Evolutionary conservation across 2,888 invertebrate genomes (phyloP).

Genomic region (Calephelis perditalis): DNA sequence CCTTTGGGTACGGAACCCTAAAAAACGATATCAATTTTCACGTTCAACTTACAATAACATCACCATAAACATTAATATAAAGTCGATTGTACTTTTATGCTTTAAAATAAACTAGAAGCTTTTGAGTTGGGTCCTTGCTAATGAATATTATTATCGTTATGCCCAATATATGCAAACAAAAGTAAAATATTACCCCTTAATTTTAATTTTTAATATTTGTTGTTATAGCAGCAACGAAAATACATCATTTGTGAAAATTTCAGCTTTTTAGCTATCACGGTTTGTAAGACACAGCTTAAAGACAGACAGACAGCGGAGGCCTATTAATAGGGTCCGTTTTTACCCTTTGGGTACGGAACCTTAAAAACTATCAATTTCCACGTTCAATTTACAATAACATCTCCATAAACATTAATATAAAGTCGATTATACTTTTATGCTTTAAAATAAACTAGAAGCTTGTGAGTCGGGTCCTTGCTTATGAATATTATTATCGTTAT

Average conservation of each 20-base stretch:
- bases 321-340: too few relatives aligned
- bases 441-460: constrained; percentile 25
- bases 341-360: too few relatives aligned
- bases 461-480: constrained; percentile 26
- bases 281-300: too few relatives aligned
- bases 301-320: too few relatives aligned
- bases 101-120: constrained; percentile 25
- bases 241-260: too few relatives aligned
- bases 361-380: too few relatives aligned
- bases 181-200: constrained; percentile 1
- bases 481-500: constrained; percentile 35
- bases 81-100: constrained; percentile 23
- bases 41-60: neutral
- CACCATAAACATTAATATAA: neutral
- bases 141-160: constrained; percentile 35
- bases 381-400: neutral
- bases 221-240: too few relatives aligned
- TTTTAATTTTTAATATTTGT: too few relatives aligned
- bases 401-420: neutral
- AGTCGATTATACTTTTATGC: constrained; percentile 23
- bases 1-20: too few relatives aligned
- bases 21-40: too few relatives aligned
- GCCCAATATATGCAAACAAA: constrained; percentile 33
- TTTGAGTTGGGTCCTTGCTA: constrained; percentile 26
- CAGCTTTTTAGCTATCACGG: too few relatives aligned